Conservation (phyloP, 2,888 invertebrate genomes). For the Sabellastarte sp. region DNA sequence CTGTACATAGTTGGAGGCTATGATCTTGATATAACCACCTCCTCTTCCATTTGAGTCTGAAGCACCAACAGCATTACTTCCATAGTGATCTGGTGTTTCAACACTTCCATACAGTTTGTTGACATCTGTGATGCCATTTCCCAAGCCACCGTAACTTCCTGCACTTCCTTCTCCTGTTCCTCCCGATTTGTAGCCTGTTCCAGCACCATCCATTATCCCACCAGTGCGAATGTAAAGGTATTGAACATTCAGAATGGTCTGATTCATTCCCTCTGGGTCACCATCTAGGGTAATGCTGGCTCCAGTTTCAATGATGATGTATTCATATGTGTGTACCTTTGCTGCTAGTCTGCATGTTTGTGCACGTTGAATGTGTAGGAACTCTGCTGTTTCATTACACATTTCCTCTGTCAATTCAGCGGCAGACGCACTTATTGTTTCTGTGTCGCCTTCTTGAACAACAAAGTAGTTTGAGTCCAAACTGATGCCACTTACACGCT, state of each 20-base stretch:
- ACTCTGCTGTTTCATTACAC: background rate
- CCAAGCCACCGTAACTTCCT: constrained; percentile 36
- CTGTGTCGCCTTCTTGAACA: background rate
- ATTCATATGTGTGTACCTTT: constrained; percentile 19
- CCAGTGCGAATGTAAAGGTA: constrained; percentile 30
- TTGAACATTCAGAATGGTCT: constrained; percentile 30
- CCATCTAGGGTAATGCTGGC: constrained; percentile 32
- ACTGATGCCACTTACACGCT: background rate
- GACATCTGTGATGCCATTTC: constrained; percentile 20
- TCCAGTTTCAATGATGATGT: constrained; percentile 32
- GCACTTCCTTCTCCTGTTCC: constrained; percentile 26
- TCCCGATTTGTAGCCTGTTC: constrained; percentile 24
- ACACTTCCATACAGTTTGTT: constrained; percentile 34
- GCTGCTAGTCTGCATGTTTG: background rate
- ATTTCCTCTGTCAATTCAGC: background rate
- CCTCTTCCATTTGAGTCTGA: constrained; percentile 25
- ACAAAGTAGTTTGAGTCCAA: background rate
- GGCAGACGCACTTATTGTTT: background rate
- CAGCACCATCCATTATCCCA: constrained; percentile 32
- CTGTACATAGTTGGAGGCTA: background rate
- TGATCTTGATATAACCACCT: constrained; percentile 17
- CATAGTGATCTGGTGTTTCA: constrained; percentile 30
- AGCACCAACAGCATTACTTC: constrained; percentile 35
- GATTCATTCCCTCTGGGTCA: constrained; percentile 23
- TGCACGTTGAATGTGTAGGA: background rate